Evolutionary conservation across 2,113 vertebrate genomes (phyloP), one percentile per base, ranked within the genome.

Genomic region (Oncorhynchus kisutch): DNA sequence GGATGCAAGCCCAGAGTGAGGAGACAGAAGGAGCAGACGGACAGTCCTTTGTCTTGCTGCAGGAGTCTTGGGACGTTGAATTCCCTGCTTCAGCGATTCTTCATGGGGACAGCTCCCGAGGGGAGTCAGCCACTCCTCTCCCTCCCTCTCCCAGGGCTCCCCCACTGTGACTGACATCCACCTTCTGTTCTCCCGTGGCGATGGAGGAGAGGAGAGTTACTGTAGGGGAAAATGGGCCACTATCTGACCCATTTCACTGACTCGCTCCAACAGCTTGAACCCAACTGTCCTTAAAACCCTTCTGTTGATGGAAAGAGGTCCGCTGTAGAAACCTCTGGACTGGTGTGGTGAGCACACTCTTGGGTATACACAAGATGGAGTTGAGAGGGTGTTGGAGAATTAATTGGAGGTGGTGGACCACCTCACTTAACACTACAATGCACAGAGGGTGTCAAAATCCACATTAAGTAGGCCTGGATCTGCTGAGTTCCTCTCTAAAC

Each of bases 1-100:
- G 51, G 51, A 29, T 14, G 27, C 25, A 14, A 13, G 12, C 24
- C 24, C 13, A 29, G 64, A 25, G 12, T 29, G 64, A 29, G 25
- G 64, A 5, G 14, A 11, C 64, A 16, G 25, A 14, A 66, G 64
- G 85, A 89, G 87, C 84, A 85, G 79, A 85, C 88, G 88, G 86
- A 90, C 84, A 78, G 82, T 84, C 87, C 89, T 91, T 91, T 89
- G 88, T 91, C 85, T 86, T 74, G 88, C 84, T 67, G 71, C 31
- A 86, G 80, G 87, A 90, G 84, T 86, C 88, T 84, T 88, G 86
- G 88, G 84, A 86, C 87, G 88, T 86, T 87, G 88, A 93, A 91
- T 91, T 91, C 79, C 88, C 85, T 81, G 89, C 89, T 91, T 93
- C 92, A 92, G 93, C 92, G 82, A 83, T 93, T 94, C 88, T 90